Conservation (phyloP, 2,888 invertebrate species). For the Cantharis nigra region DNA sequence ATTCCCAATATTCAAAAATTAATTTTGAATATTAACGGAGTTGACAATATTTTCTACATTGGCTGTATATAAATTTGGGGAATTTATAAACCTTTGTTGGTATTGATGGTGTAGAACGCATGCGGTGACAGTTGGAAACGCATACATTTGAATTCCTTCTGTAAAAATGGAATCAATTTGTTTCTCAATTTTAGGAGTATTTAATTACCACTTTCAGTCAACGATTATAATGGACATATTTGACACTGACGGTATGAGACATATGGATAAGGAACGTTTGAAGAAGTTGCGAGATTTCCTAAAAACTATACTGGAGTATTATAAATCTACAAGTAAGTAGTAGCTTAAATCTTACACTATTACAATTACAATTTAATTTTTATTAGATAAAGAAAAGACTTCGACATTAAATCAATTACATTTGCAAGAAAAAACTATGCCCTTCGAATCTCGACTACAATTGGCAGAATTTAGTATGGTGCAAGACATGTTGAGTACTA, state of each 20-base stretch:
- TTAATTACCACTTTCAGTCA: neutral
- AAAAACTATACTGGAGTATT: neutral
- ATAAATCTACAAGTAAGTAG: neutral
- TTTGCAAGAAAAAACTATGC: rapidly evolving
- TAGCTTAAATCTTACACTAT: neutral
- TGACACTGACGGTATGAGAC: neutral
- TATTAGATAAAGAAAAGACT: neutral
- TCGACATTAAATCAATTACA: neutral
- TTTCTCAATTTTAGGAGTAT: neutral
- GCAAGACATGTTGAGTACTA: neutral
- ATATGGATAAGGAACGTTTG: neutral
- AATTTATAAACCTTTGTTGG: neutral
- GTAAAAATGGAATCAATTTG: neutral
- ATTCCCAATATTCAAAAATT: no score
- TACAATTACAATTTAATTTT: neutral
- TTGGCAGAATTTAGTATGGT: neutral
- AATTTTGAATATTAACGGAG: no score
- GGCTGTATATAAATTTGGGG: neutral
- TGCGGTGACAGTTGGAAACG: neutral
- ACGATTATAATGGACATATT: no score
- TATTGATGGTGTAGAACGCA: neutral
- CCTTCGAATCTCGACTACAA: rapidly evolving
- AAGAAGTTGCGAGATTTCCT: neutral
- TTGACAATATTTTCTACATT: no score
- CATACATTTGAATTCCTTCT: neutral